A percentile compares a stretch with the other conserved stretches of the same genome.
Evolutionary conservation across 2,888 invertebrate genomes (phyloP).

Genomic region (Torymus texanus): DNA sequence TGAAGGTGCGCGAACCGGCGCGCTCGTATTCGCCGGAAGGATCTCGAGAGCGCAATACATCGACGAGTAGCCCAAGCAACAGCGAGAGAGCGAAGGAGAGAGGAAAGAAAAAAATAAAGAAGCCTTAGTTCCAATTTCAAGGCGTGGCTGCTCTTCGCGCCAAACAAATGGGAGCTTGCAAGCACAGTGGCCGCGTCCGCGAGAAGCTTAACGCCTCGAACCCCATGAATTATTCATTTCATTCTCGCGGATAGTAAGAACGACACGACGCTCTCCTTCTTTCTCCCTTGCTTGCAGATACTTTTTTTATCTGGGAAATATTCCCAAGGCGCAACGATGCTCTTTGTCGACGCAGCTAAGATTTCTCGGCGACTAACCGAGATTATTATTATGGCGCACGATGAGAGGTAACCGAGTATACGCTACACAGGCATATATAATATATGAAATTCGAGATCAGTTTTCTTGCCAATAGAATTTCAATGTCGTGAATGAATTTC

Average conservation of each 20-base stretch:
- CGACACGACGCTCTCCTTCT: conserved; percentile 14
- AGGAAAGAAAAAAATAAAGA: conserved; percentile 43
- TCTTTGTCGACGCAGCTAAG: conserved; percentile 25
- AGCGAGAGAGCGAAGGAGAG: conserved; percentile 9
- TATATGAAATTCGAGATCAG: too few relatives aligned
- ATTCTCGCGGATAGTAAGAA: conserved; percentile 60
- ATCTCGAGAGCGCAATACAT: conserved; percentile 26
- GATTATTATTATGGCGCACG: conserved; percentile 17
- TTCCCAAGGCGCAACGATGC: conserved; percentile 25
- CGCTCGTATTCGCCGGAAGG: conserved; percentile 43
- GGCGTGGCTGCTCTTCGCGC: conserved; percentile 53
- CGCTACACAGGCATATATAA: background rate
- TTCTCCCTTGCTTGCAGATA: conserved; percentile 14
- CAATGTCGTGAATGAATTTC: too few relatives aligned
- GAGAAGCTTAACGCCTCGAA: conserved; percentile 62
- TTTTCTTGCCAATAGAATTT: too few relatives aligned
- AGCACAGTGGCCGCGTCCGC: conserved; percentile 40
- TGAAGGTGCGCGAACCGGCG: conserved; percentile 38
- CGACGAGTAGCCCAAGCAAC: background rate
- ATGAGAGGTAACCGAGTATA: background rate
- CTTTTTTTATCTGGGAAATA: conserved; percentile 39
- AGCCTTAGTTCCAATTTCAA: conserved; percentile 61
- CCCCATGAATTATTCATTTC: conserved; percentile 71
- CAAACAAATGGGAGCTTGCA: conserved; percentile 66
- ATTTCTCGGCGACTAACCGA: background rate